A percentile compares a stretch with the other conserved stretches of the same genome.
Evolutionary conservation across 2,113 vertebrate species (phyloP).

Genomic region (Forbesichthys papilliferus): DNA sequence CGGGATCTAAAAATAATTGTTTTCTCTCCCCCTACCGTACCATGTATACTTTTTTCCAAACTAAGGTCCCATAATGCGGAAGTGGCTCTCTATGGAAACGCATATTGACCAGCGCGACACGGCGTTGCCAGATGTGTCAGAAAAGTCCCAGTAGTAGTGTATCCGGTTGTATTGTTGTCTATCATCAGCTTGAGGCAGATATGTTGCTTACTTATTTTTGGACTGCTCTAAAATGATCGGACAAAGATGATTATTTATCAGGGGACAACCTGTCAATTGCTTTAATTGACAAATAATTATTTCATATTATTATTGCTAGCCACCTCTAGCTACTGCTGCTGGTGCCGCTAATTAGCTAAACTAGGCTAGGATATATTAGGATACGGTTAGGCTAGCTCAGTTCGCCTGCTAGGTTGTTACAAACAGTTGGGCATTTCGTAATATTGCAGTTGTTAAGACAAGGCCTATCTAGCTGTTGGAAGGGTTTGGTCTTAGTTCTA

Average conservation of each 20-base stretch:
- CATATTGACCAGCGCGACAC: no score
- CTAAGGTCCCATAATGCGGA: no score
- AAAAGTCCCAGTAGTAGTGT: no score
- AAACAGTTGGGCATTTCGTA: conserved; percentile 23
- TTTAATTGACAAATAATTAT: conserved; percentile 38
- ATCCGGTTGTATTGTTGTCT: conserved; percentile 12
- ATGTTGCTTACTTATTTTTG: conserved; percentile 1
- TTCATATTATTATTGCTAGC: conserved; percentile 64
- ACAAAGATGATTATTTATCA: conserved; percentile 4
- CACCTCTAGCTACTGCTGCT: conserved; percentile 41
- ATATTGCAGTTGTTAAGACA: neutral
- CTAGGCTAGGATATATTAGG: conserved; percentile 11
- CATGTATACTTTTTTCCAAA: no score
- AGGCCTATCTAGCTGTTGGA: neutral
- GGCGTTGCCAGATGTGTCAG: no score
- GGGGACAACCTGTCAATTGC: conserved; percentile 24
- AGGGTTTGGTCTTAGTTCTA: conserved; percentile 4
- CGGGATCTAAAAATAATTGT: no score
- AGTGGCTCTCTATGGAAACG: no score
- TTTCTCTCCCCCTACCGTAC: no score
- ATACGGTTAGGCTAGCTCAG: conserved; percentile 1
- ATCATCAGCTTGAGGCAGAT: neutral
- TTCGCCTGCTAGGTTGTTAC: conserved; percentile 19
- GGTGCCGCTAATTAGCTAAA: conserved; percentile 43
- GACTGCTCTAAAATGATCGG: neutral